Percentiles rank a stretch among this genome's conserved stretches.
Conservation (phyloP, 2,113 vertebrate genomes). For the Xiphophorus maculatus region DNA sequence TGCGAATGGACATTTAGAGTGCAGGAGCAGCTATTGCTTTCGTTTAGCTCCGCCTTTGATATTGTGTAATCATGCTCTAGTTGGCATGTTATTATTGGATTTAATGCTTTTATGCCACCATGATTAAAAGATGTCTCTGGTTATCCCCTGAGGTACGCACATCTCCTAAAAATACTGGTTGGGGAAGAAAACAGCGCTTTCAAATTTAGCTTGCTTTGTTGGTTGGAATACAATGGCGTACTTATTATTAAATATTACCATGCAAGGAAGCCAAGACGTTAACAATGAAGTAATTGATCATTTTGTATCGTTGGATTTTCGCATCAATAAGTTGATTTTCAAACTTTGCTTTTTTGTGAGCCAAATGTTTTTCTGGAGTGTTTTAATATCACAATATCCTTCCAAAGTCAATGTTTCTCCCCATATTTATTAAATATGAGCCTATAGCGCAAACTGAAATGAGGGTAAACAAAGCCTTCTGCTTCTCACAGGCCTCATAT, state of each 20-base stretch:
- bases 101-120: conserved; percentile 45
- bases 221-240: conserved; percentile 5
- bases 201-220: conserved; percentile 7
- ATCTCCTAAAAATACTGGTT: conserved; percentile 38
- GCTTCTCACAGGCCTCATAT: neutral
- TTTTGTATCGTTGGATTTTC: no score
- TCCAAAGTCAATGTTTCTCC: neutral
- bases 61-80: conserved; percentile 62
- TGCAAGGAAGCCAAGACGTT: neutral
- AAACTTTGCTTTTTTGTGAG: neutral
- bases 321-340: no score
- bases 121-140: conserved; percentile 44
- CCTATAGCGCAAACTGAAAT: neutral
- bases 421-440: neutral
- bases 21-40: conserved; percentile 27
- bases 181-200: neutral
- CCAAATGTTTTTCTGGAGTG: no score
- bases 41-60: conserved; percentile 49
- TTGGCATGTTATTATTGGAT: conserved; percentile 56
- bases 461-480: neutral
- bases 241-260: neutral
- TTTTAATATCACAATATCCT: neutral
- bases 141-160: conserved; percentile 24
- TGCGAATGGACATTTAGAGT: conserved; percentile 24
- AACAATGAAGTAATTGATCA: neutral